Base-by-base conservation (phyloP, 2,888 invertebrate genomes). In the Leptinotarsa haldemani region DNA sequence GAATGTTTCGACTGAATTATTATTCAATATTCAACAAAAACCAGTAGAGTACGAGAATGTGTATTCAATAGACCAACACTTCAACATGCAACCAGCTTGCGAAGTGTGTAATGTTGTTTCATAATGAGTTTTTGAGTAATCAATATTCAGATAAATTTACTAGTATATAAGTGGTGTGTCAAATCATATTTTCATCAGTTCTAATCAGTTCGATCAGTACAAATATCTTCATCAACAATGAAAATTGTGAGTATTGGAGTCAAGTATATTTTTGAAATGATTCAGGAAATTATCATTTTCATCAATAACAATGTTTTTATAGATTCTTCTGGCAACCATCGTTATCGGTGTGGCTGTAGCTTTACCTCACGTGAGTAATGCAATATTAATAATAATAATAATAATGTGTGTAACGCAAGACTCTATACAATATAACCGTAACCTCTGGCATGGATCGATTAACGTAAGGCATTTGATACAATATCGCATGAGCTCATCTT, bases 181-280 rank as follows among this genome's bases (percentile, higher is more conserved):
- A 3, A 25, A 20, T 58, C 15, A 2, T 58, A 58, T 58, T 58
- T 58, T 25, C 58, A 58, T 58, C 22, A 58, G 58, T 58, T 22
- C 15, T 3, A 58, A 58, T 58, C 16, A 22, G 22, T 58, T 58
- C 20, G 16, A 58, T 22, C 22, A 58, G 58, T 58, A 22, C 9
- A 1, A 58, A 22, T n/a, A 12, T 58, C 58, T 7, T 9, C 15
- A 56, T 58, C 25, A 20, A 58, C 4, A 58, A 58, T 58, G 58
- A 58, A 58, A 58, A 20, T 16, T 58, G 58, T 58, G 15, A 58
- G 58, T 58, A 50, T 50, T 50, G 15, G 13, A 50, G 5, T 50
- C 50, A 15, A 4, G 16, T 0, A 16, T 50, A 13, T 50, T 50
- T 50, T 50, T 50, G n/a, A n/a, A 50, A n/a, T 16, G 1, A 16